Percentiles rank a stretch among this genome's conserved stretches.
These are phyloP conservation scores for Nezara viridula DNA, from an alignment of 2,888 invertebrate genomes.

Conservation along the genomic window DNA sequence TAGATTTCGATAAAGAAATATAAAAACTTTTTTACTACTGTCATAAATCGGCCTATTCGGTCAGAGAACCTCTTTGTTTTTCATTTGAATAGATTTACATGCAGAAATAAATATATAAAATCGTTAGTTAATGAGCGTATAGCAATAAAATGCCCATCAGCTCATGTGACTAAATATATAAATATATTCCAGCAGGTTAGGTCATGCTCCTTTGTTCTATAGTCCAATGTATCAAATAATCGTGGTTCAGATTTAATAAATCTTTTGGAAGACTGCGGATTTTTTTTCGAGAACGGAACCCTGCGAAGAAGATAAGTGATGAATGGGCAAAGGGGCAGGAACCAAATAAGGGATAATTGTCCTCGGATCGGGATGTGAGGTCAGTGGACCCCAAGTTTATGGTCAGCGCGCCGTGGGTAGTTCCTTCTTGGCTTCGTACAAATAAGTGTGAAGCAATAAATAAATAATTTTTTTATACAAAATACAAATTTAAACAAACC, in stretches of 20 bases:
- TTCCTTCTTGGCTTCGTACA: neutral
- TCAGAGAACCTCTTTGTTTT: too few species aligned
- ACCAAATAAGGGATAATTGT: slow-evolving; percentile 51
- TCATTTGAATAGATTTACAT: too few species aligned
- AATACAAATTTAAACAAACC: neutral
- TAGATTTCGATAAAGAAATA: too few species aligned
- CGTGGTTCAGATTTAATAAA: neutral
- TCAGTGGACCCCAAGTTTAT: neutral
- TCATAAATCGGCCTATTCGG: too few species aligned
- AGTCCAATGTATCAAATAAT: neutral
- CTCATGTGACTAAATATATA: neutral
- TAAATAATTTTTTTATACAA: too few species aligned
- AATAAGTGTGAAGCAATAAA: too few species aligned
- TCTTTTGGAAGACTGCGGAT: neutral
- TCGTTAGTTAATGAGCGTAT: too few species aligned
- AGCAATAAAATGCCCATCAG: too few species aligned
- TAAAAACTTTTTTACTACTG: too few species aligned
- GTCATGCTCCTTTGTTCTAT: neutral
- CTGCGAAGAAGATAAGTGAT: neutral
- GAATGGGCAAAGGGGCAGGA: neutral
- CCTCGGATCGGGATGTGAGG: slow-evolving; percentile 2
- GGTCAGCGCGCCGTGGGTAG: neutral
- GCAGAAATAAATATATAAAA: too few species aligned
- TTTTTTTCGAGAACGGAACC: neutral
- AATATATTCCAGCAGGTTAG: neutral